A percentile compares a stretch with the other conserved stretches of the same genome.
Evolutionary conservation across 2,113 vertebrate species (phyloP).

Genomic region (Nesogale talazaci): DNA sequence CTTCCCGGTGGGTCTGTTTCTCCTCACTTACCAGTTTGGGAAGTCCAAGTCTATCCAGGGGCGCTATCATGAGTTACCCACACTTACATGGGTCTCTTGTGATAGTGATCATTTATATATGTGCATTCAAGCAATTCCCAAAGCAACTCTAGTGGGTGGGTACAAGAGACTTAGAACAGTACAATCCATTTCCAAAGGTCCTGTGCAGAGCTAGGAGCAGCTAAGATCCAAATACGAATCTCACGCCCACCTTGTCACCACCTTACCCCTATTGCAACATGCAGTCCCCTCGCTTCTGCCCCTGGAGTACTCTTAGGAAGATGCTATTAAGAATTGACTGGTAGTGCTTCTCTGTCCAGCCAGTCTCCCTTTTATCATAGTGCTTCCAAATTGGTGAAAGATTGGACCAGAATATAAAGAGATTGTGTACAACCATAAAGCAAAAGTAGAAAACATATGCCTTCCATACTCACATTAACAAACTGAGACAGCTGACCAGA

Average conservation of each 20-base stretch:
- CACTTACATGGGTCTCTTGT: background rate
- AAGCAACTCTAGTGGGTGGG: background rate
- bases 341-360: background rate
- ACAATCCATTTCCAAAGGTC: background rate
- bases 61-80: background rate
- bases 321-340: background rate
- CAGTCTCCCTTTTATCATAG: background rate
- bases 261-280: background rate
- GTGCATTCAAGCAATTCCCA: background rate
- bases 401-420: background rate
- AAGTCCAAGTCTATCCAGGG: background rate
- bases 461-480: background rate
- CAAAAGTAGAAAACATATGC: background rate
- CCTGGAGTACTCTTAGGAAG: background rate
- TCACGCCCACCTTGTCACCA: background rate
- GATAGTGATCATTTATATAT: background rate
- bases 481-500: background rate
- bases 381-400: background rate
- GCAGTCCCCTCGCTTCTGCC: background rate
- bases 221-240: background rate
- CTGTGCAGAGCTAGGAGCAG: background rate
- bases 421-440: background rate
- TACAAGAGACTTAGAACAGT: background rate
- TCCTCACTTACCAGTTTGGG: background rate
- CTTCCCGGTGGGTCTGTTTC: background rate